These are phyloP conservation scores for Enhydra lutris DNA, from an alignment of 2,113 vertebrate species.

Conservation along the genomic window DNA sequence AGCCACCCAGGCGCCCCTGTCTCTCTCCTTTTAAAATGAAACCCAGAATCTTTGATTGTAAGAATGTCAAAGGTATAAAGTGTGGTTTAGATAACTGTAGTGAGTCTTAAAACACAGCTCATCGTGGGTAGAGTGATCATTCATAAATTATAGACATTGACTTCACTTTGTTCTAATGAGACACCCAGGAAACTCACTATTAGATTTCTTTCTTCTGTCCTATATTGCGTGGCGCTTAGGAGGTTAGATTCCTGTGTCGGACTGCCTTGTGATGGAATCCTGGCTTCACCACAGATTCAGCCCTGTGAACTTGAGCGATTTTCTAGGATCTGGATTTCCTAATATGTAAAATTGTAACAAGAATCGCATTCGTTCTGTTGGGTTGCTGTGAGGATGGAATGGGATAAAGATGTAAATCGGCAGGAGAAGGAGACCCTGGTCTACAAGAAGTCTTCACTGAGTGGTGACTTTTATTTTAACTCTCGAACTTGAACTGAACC, in stretches of 20 bases:
- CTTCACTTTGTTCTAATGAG: background rate
- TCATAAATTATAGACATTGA: background rate
- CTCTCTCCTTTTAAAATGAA: background rate
- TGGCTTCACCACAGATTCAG: background rate
- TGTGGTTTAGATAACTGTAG: background rate
- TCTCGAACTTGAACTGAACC: background rate
- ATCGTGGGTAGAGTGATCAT: accelerated
- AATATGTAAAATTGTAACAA: background rate
- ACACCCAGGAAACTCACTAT: too few relatives aligned
- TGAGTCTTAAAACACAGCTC: background rate
- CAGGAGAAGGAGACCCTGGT: too few relatives aligned
- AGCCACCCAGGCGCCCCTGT: too few relatives aligned
- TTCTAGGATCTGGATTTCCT: background rate
- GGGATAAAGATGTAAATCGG: background rate
- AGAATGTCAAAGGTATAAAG: background rate
- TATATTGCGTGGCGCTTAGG: accelerated
- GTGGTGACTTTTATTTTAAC: background rate
- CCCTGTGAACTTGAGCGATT: background rate
- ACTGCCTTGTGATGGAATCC: background rate
- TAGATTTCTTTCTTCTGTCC: too few relatives aligned
- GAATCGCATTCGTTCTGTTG: background rate
- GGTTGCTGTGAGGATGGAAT: background rate
- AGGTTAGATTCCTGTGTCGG: accelerated
- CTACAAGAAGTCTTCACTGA: background rate
- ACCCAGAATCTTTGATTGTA: background rate